phyloP scores from a whole-genome alignment of 2,797 vertebrate genomes.

The Delichon dasypus region DNA sequence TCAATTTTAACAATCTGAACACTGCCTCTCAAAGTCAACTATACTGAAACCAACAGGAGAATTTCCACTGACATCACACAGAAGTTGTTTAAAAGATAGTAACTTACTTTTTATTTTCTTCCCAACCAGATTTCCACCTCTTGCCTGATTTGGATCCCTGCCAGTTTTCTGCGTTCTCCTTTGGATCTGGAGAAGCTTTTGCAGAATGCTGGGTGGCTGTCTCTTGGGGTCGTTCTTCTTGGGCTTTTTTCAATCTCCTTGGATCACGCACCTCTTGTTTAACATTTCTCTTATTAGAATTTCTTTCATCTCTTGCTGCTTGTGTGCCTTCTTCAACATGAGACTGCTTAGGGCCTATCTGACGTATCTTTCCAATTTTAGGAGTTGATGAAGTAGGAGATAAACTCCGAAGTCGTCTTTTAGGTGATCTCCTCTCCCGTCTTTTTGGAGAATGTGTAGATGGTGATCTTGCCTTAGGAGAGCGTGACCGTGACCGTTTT shows the following conservation, averaged over 20 bases:
- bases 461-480: constrained; percentile 80
- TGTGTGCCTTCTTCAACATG: constrained; percentile 79
- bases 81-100: background rate
- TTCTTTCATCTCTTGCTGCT: constrained; percentile 85
- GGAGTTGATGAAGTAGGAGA: constrained; percentile 81
- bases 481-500: constrained; percentile 89
- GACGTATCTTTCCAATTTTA: constrained; percentile 84
- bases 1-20: background rate
- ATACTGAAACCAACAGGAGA: background rate
- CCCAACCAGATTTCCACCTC: constrained; percentile 95
- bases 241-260: constrained; percentile 84
- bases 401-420: constrained; percentile 84
- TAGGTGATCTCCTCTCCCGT: constrained; percentile 90
- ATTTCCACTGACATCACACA: background rate
- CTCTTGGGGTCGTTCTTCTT: constrained; percentile 86
- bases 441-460: constrained; percentile 87
- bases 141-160: constrained; percentile 81
- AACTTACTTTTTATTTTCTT: constrained; percentile 93
- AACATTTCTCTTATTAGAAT: constrained; percentile 79
- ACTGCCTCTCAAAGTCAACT: background rate
- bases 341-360: constrained; percentile 76
- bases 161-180: constrained; percentile 85
- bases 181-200: constrained; percentile 80
- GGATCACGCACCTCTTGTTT: constrained; percentile 82
- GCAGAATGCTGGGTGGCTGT: constrained; percentile 78